Conservation (phyloP, 2,797 vertebrate genomes). For the Aphelocoma californica region DNA sequence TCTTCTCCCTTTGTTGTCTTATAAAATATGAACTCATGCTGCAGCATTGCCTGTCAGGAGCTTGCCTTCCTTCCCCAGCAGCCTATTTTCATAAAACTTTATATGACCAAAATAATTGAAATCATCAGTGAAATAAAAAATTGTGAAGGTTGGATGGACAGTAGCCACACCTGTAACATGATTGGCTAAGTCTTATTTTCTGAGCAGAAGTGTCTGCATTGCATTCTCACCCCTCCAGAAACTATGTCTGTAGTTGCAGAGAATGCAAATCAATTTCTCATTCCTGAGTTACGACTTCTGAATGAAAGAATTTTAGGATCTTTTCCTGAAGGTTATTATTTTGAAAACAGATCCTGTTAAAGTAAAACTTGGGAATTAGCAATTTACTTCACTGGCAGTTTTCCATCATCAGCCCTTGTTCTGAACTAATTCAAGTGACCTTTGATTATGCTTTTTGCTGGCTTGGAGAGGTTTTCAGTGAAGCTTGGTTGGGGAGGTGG, state of each 20-base stretch:
- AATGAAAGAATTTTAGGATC: neutral
- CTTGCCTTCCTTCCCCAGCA: neutral
- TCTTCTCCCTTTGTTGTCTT: neutral
- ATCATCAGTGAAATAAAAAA: neutral
- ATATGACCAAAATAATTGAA: neutral
- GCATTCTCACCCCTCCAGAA: neutral
- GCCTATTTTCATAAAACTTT: neutral
- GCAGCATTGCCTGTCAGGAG: neutral
- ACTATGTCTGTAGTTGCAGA: neutral
- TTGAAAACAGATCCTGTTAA: neutral
- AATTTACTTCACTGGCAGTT: neutral
- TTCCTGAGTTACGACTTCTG: neutral
- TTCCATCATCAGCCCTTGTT: neutral
- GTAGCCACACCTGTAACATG: neutral
- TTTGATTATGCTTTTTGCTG: neutral
- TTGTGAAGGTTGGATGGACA: neutral
- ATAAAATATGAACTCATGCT: neutral
- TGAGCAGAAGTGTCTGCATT: neutral
- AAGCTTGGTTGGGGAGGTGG: neutral
- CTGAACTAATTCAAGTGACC: neutral
- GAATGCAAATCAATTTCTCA: neutral
- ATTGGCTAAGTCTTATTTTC: neutral
- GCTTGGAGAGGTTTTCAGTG: neutral
- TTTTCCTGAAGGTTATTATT: neutral
- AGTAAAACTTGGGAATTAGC: neutral